Evolutionary conservation across 64 coral and sea anemone species (phyloP).

Genomic region (Pocillopora damicornis): DNA sequence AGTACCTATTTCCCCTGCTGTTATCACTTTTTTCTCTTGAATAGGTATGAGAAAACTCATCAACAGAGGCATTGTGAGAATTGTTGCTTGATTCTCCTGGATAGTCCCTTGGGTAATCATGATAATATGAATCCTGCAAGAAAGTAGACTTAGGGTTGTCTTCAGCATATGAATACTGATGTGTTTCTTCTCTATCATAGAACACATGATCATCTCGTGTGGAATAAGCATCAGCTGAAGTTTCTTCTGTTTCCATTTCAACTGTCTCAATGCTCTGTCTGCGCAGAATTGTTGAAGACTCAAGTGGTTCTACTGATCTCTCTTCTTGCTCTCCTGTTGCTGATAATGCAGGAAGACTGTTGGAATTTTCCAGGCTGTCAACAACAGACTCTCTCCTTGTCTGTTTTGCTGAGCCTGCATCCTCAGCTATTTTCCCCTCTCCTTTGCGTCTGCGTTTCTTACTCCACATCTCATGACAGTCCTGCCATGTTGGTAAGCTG

Average conservation of each 20-base stretch:
- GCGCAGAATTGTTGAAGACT: background rate
- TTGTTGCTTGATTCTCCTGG: constrained; percentile 2
- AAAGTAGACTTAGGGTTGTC: constrained; percentile 19
- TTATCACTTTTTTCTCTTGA: background rate
- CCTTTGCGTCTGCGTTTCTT: constrained; percentile 93
- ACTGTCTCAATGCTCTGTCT: constrained; percentile 34
- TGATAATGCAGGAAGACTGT: background rate
- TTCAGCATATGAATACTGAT: constrained; percentile 25
- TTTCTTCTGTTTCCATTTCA: constrained; percentile 38
- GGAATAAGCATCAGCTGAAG: background rate
- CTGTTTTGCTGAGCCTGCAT: constrained; percentile 45
- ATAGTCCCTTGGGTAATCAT: constrained; percentile 26
- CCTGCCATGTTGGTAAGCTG: constrained; percentile 97
- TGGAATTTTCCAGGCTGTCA: constrained; percentile 24
- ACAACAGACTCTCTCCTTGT: constrained; percentile 50
- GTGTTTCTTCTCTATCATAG: constrained; percentile 6
- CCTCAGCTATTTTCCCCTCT: constrained; percentile 58
- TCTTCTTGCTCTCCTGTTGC: constrained; percentile 15
- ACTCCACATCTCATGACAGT: constrained; percentile 99
- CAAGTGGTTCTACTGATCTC: background rate
- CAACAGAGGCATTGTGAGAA: background rate
- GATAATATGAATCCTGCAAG: constrained; percentile 32
- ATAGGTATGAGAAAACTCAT: constrained; percentile 10
- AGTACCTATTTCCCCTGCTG: constrained; percentile 17
- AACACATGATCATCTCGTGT: constrained; percentile 1